phyloP scores from a whole-genome alignment of 2,113 vertebrate genomes.

The Paradisaea rubra region DNA sequence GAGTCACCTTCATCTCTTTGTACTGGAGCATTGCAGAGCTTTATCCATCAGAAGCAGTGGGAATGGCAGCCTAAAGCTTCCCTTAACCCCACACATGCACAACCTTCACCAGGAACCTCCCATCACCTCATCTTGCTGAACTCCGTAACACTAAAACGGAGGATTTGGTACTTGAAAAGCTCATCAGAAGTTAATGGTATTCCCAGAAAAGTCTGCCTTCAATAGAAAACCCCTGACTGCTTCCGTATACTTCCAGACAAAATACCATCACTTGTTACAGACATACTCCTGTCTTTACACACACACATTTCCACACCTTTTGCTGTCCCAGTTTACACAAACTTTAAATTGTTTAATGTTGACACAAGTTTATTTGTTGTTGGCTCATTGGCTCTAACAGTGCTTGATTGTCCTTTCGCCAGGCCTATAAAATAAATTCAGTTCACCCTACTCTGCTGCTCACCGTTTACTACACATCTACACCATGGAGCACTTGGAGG shows the following conservation, averaged over 20 bases:
- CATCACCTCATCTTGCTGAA: background rate
- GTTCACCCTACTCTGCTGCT: background rate
- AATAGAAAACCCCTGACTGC: background rate
- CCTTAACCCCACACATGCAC: too few species aligned
- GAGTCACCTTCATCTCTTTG: background rate
- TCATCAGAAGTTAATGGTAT: background rate
- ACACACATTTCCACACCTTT: background rate
- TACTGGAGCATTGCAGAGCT: background rate
- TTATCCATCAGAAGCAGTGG: too few species aligned
- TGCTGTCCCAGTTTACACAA: background rate
- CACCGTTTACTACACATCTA: rapidly evolving
- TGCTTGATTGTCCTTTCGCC: background rate
- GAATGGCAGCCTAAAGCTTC: background rate
- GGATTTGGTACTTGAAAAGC: background rate
- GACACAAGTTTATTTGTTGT: background rate
- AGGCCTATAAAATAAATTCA: background rate
- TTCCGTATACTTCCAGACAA: background rate
- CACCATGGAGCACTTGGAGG: background rate
- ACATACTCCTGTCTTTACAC: background rate
- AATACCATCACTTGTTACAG: background rate
- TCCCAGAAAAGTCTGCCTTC: background rate
- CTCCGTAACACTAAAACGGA: rapidly evolving
- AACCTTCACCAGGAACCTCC: background rate
- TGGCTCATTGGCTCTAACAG: background rate
- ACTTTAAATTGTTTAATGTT: background rate